Conservation (phyloP, 1,140 invertebrate species). For the Drosophila parabipectinata region DNA sequence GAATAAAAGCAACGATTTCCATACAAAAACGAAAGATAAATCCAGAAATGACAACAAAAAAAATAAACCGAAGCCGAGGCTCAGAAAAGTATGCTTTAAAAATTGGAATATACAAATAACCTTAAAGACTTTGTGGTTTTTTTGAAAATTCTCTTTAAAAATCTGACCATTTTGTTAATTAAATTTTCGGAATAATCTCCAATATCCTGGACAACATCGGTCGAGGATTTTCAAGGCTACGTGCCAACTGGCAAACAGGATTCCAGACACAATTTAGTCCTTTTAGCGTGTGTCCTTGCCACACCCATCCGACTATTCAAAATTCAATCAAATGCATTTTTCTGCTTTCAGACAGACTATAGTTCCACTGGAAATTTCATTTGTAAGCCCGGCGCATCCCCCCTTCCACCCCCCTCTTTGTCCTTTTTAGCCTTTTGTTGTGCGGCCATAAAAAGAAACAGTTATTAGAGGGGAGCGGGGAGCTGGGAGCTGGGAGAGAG, state of each 20-base stretch:
- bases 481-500: too few relatives aligned
- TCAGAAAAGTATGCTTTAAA: not conserved
- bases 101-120: too few relatives aligned
- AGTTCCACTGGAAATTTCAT: slow-evolving; percentile 22
- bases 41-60: slow-evolving; percentile 2
- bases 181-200: slow-evolving; percentile 15
- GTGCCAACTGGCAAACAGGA: slow-evolving; percentile 17
- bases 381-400: not conserved
- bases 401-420: not conserved
- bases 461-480: slow-evolving; percentile 48
- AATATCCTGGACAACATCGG: slow-evolving; percentile 8
- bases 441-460: slow-evolving; percentile 62
- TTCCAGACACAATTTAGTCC: not conserved
- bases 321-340: slow-evolving; percentile 69
- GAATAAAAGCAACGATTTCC: slow-evolving; percentile 23
- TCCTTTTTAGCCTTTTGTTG: slow-evolving; percentile 26
- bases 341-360: slow-evolving; percentile 10
- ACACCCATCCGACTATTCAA: slow-evolving; percentile 51
- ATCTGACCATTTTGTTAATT: not conserved
- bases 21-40: slow-evolving; percentile 28
- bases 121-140: not conserved
- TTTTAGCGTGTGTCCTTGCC: slow-evolving; percentile 1
- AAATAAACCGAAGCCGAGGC: not conserved
- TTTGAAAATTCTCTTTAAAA: not conserved
- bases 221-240: slow-evolving; percentile 27